A percentile compares a stretch with the other conserved stretches of the same genome.
These are phyloP conservation scores for Callorhinus ursinus DNA, from an alignment of 2,113 vertebrate species.

Conservation along the genomic window DNA sequence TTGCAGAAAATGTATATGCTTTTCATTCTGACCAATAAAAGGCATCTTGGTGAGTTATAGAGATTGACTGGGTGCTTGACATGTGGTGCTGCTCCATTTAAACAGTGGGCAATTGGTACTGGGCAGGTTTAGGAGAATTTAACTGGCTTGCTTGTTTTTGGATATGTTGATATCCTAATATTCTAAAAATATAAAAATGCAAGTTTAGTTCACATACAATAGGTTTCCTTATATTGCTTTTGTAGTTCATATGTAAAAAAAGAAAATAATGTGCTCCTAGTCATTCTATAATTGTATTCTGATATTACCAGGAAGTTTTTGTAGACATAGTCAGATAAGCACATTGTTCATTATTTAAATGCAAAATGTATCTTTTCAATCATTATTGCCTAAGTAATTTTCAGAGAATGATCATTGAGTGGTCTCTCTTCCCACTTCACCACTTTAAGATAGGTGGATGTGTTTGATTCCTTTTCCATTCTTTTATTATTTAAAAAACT, in stretches of 20 bases:
- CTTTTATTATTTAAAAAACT: neutral
- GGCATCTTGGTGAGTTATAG: conserved; percentile 40
- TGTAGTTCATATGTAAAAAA: conserved; percentile 43
- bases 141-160: conserved; percentile 52
- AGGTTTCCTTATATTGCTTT: conserved; percentile 62
- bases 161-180: conserved; percentile 49
- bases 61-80: conserved; percentile 58
- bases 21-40: conserved; percentile 50
- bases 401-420: conserved; percentile 63
- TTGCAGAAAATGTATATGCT: conserved; percentile 44
- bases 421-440: neutral
- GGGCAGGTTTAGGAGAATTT: conserved; percentile 33
- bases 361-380: conserved; percentile 65
- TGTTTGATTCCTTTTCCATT: neutral
- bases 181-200: conserved; percentile 56
- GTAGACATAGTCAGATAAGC: conserved; percentile 66
- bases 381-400: conserved; percentile 64
- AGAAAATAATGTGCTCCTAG: neutral
- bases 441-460: neutral
- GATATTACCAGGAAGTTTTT: conserved; percentile 48
- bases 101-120: neutral
- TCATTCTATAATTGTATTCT: conserved; percentile 40
- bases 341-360: conserved; percentile 56
- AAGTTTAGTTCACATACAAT: neutral
- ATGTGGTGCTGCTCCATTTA: conserved; percentile 32